A percentile compares a stretch with the other conserved stretches of the same genome.
Evolutionary conservation across 2,797 vertebrate genomes (phyloP).

Genomic region (Sebastes trivittatus): DNA sequence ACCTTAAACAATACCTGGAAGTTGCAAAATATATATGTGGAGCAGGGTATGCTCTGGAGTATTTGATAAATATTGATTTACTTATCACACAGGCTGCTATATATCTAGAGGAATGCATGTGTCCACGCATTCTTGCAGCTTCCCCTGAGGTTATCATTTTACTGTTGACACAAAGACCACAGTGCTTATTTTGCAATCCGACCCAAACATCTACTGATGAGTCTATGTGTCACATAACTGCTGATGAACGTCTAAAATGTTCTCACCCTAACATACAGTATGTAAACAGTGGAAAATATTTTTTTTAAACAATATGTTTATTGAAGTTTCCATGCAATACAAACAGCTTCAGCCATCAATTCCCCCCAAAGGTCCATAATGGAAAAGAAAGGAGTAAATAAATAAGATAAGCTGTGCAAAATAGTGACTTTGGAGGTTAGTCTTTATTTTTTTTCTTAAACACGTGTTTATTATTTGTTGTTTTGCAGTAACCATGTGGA

Average conservation of each 20-base stretch:
- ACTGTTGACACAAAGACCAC: conserved; percentile 51
- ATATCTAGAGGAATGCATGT: conserved; percentile 32
- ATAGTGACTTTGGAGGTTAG: background rate
- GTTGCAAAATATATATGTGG: background rate
- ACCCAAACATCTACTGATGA: background rate
- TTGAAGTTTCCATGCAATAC: background rate
- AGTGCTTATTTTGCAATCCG: conserved; percentile 40
- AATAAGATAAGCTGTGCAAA: too few species aligned
- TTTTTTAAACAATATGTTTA: too few species aligned
- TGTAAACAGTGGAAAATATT: too few species aligned
- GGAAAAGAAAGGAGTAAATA: too few species aligned
- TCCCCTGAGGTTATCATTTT: conserved; percentile 52
- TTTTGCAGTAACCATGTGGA: background rate
- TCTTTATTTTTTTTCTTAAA: background rate
- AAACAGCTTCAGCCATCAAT: too few species aligned
- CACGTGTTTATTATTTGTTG: background rate
- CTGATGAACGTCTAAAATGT: background rate
- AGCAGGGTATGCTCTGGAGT: background rate
- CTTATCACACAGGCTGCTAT: conserved; percentile 26
- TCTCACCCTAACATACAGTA: background rate
- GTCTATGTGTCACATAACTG: background rate
- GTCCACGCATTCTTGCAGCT: conserved; percentile 37
- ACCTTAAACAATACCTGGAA: conserved; percentile 28
- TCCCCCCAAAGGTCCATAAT: too few species aligned
- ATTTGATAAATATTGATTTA: conserved; percentile 37